phyloP scores from a whole-genome alignment of 1,140 invertebrate genomes.

The Carposina sasakii region DNA sequence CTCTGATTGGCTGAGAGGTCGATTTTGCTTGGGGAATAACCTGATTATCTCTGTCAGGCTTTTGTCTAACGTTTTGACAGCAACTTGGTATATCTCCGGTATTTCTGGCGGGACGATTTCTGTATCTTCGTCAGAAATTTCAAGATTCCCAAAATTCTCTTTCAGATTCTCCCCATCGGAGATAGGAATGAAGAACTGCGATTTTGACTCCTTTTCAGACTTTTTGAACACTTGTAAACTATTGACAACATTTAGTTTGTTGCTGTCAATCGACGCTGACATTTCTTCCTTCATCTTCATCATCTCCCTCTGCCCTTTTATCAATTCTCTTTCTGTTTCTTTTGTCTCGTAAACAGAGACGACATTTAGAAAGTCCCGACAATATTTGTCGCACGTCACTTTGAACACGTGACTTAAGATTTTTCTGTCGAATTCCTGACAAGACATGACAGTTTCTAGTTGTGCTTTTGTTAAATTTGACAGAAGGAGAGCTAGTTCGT shows the following conservation, averaged over 20 bases:
- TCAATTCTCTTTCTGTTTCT: slow-evolving; percentile 44
- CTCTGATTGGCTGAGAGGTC: slow-evolving; percentile 67
- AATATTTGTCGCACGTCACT: slow-evolving; percentile 43
- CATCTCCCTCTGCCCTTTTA: slow-evolving; percentile 42
- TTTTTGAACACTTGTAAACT: slow-evolving; percentile 61
- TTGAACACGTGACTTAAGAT: slow-evolving; percentile 47
- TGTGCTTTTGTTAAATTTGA: slow-evolving; percentile 48
- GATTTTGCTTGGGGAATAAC: slow-evolving; percentile 64
- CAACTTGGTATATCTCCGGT: slow-evolving; percentile 47
- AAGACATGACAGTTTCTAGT: slow-evolving; percentile 41
- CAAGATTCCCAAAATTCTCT: slow-evolving; percentile 54
- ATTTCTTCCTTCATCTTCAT: slow-evolving; percentile 45
- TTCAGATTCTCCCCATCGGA: slow-evolving; percentile 42
- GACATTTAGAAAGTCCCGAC: slow-evolving; percentile 49
- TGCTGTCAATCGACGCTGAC: slow-evolving; percentile 55
- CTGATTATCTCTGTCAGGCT: slow-evolving; percentile 51
- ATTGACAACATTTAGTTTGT: slow-evolving; percentile 60
- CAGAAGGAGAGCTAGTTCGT: slow-evolving; percentile 42
- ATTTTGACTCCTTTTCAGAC: slow-evolving; percentile 62
- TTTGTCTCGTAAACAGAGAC: slow-evolving; percentile 45
- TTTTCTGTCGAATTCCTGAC: slow-evolving; percentile 57
- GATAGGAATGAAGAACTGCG: slow-evolving; percentile 68
- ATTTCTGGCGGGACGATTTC: slow-evolving; percentile 55
- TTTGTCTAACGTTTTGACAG: slow-evolving; percentile 48
- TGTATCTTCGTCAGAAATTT: slow-evolving; percentile 52